Conservation (phyloP, 2,797 vertebrate species). For the Epinephelus coioides region DNA sequence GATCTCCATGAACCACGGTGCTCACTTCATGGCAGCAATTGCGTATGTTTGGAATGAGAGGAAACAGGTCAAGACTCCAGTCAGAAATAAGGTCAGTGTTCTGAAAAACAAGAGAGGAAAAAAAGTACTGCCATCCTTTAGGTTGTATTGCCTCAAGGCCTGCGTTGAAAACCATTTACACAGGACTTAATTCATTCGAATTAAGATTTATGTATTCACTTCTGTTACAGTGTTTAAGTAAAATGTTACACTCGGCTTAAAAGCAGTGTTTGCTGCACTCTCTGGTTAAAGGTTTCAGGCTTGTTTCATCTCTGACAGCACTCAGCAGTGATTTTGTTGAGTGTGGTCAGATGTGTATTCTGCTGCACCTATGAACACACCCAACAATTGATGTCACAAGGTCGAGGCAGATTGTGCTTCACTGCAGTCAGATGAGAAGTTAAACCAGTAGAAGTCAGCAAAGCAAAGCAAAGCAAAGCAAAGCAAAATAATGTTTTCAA, state of each 20-base stretch:
- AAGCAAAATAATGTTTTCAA: neutral
- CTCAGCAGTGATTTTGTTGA: too few relatives aligned
- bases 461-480: too few relatives aligned
- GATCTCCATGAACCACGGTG: slow-evolving; percentile 99
- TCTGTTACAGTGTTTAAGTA: neutral
- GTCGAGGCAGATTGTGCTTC: neutral
- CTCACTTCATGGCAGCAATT: slow-evolving; percentile 99
- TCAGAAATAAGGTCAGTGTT: slow-evolving; percentile 90
- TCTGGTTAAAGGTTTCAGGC: too few relatives aligned
- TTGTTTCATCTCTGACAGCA: too few relatives aligned
- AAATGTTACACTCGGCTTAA: neutral
- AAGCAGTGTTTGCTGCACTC: neutral
- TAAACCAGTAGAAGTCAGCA: too few relatives aligned
- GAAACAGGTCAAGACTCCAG: slow-evolving; percentile 89
- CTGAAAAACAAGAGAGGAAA: neutral
- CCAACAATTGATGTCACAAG: neutral
- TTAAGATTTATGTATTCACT: neutral
- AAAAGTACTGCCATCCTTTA: fast-evolving
- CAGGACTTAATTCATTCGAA: too few relatives aligned
- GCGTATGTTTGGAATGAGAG: slow-evolving; percentile 99
- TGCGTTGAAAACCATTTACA: slow-evolving; percentile 7
- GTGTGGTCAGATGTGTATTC: neutral
- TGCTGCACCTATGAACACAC: neutral
- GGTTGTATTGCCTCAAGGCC: neutral
- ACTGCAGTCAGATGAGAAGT: neutral